These are phyloP conservation scores for Tyrannus savana DNA, from an alignment of 2,113 vertebrate genomes.

Conservation along the genomic window DNA sequence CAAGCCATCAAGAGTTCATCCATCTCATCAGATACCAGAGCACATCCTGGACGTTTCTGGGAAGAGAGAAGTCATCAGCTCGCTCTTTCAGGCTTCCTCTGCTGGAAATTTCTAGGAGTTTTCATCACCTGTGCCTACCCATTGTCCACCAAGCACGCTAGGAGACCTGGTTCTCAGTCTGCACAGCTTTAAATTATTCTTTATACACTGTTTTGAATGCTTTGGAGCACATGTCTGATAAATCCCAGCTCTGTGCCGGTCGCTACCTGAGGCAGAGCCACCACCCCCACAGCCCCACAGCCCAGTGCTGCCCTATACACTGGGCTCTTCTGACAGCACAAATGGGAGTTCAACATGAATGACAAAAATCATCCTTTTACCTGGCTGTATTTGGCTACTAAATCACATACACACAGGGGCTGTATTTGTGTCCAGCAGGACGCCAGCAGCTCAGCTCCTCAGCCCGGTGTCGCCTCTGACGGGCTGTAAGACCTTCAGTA, in stretches of 20 bases:
- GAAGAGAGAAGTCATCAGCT: not conserved
- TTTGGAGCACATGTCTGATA: not conserved
- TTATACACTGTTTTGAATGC: rapidly evolving
- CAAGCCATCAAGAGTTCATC: not conserved
- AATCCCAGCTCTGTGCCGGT: not conserved
- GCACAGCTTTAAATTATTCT: not conserved
- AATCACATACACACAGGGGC: not conserved
- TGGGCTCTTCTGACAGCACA: not conserved
- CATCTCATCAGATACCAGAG: not conserved
- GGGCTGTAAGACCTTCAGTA: not conserved
- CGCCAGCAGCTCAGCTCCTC: not conserved
- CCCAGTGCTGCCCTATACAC: rapidly evolving
- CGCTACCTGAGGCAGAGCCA: not conserved
- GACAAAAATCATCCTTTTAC: rapidly evolving
- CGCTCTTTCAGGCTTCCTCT: not conserved
- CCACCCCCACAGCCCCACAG: not conserved
- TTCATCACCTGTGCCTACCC: not conserved
- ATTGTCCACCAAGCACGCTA: rapidly evolving
- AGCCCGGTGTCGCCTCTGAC: rapidly evolving
- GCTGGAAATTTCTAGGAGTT: not conserved
- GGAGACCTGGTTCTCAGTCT: not conserved
- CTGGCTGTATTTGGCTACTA: not conserved
- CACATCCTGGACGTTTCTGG: not conserved
- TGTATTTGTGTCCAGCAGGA: rapidly evolving
- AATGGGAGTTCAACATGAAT: rapidly evolving